Evolutionary conservation across 2,888 invertebrate genomes (phyloP), one percentile per base, ranked within the genome.

Genomic region (Lasioglossum malachurum): DNA sequence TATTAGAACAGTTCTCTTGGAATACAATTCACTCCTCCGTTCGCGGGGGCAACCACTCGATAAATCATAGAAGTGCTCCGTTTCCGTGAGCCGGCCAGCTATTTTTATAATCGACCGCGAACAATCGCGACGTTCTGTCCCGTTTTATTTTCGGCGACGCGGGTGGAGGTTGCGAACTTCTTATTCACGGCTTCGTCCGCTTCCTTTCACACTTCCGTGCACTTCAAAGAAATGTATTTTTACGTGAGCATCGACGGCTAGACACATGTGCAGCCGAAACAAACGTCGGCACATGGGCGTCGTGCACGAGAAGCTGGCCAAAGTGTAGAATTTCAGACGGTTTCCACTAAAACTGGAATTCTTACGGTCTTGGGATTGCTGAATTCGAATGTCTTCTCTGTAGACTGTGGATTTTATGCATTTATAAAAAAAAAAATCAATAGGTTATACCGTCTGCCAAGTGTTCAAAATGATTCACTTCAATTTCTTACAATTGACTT

Each of bases 171-270:
- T 19, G 31, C 27, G 69, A 38, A 67, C 64, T 27, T 71, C 49
- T 60, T 77, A 46, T 46, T 64, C 83, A 7, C 75, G 74, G 19
- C 78, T 78, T 80, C 80, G 83, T 78, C 60, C 83, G 73, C 57
- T 81, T 46, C 83, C 83, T 87, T 78, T 81, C 87, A 76, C 78
- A 67, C 82, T 87, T 87, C 60, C 78, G 75, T 41, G 87, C 72
- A 5, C 75, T 71, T 79, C 87, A 79, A 76, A 73, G 80, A 83
- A 78, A 81, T 76, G 80, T 87, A 87, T 87, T 87, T 87, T 87
- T 71, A 74, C 83, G 35, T 77, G 53, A 41, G 35, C 73, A 67
- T 72, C 64, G 64, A 38, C 60, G n/a, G 5, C 44, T 12, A 44
- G 4, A 19, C 38, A 72, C 31, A n/a, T 23, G 49, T n/a, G 41